These are phyloP conservation scores for Macrobrachium rosenbergii DNA, from an alignment of 1,140 invertebrate species.

Conservation along the genomic window DNA sequence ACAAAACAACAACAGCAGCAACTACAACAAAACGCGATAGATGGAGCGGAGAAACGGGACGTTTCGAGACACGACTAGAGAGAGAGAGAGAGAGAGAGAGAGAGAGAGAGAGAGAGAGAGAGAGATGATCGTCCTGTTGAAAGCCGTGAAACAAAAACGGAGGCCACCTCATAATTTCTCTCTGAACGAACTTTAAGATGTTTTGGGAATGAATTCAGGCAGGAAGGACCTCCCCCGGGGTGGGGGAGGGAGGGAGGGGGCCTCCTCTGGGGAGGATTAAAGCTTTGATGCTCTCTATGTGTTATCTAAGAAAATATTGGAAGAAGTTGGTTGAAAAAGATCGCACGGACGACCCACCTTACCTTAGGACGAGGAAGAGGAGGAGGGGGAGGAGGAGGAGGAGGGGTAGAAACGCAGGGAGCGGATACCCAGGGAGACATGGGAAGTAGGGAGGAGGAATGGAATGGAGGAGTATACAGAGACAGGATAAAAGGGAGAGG, in stretches of 20 bases:
- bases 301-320: constrained; percentile 63
- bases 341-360: background rate
- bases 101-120: constrained; percentile 26
- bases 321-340: constrained; percentile 57
- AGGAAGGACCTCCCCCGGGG: background rate
- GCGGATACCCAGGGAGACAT: too few relatives aligned
- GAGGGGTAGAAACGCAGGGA: background rate
- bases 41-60: background rate
- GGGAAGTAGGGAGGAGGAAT: background rate
- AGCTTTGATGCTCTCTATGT: constrained; percentile 60
- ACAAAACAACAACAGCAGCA: background rate
- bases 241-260: too few relatives aligned
- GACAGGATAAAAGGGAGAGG: too few relatives aligned
- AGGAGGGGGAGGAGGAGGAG: background rate
- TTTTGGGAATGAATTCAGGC: constrained; percentile 61
- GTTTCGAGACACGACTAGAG: background rate
- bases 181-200: constrained; percentile 50
- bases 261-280: constrained; percentile 25
- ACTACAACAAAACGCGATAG: background rate
- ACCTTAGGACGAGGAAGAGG: background rate
- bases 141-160: background rate
- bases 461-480: too few relatives aligned
- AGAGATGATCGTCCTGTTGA: background rate
- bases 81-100: constrained; percentile 32
- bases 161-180: constrained; percentile 37